Evolutionary conservation across 1,140 invertebrate genomes (phyloP), one percentile per base, ranked within the genome.

Genomic region (Caligus rogercresseyi): DNA sequence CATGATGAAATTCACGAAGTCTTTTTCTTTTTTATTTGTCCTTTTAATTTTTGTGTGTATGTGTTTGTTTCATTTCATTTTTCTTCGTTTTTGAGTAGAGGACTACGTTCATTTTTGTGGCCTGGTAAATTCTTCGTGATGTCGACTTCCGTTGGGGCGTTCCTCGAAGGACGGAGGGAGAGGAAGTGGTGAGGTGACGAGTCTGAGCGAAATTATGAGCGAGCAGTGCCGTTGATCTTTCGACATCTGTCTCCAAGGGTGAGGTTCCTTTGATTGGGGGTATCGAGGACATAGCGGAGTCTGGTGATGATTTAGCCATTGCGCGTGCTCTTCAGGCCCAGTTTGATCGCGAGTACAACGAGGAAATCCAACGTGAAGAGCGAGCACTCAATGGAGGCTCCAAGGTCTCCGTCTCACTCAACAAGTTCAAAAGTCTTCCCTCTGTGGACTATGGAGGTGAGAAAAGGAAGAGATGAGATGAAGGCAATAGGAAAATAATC

Each of bases 291-390:
- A 63, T n/a, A n/a, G n/a, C n/a, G n/a, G n/a, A n/a, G n/a, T n/a
- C n/a, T n/a, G n/a, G n/a, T n/a, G 18, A 65, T 66, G 91, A 95
- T 73, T 79, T 80, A 57, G 74, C 85, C 11, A 84, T 96, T 71
- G 91, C 91, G 18, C 79, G 86, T 74, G 80, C 89, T 74, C 74
- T 96, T 65, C 92, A 96, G 75, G 78, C 80, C 65, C 85, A 94
- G 70, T 91, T 82, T 72, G 89, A 95, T 73, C 79, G 80, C 71
- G 89, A 95, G 72, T 81, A 90, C 72, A 84, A 94, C 72, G 75
- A 83, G 25, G 79, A 83, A 68, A 67, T 95, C 19, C 83, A 84
- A 68, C 77, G 77, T 54, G 81, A 83, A 21, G 87, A 93, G 72
- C 78, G 83, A 21, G 85, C 90, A 68, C 78, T 78, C 24, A 95